Evolutionary conservation across 2,888 invertebrate species (phyloP).

Genomic region (Ormyrus pomaceus): DNA sequence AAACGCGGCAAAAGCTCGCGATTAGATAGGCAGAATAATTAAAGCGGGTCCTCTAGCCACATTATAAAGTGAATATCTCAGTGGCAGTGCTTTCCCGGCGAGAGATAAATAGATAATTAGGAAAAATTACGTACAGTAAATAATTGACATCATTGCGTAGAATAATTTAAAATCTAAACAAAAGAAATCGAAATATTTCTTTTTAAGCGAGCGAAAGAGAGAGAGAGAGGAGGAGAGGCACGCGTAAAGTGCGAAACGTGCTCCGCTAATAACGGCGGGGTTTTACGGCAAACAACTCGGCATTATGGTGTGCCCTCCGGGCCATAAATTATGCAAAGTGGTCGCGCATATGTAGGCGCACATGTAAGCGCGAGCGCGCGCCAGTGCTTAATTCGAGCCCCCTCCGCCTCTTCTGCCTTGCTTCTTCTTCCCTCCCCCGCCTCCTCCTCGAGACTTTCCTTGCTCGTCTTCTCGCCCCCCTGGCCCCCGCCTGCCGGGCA

Average conservation of each 20-base stretch:
- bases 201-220: neutral
- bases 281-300: constrained; percentile 34
- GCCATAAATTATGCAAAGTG: constrained; percentile 59
- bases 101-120: too few species aligned
- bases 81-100: too few species aligned
- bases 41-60: too few species aligned
- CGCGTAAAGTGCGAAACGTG: constrained; percentile 24
- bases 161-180: too few species aligned
- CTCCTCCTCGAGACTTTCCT: neutral
- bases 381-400: constrained; percentile 61
- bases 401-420: constrained; percentile 32
- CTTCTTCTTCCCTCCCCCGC: neutral
- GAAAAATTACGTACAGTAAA: too few species aligned
- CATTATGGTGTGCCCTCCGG: constrained; percentile 18
- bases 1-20: too few species aligned
- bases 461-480: constrained; percentile 19
- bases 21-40: too few species aligned
- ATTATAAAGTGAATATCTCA: too few species aligned
- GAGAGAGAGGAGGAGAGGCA: neutral
- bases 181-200: too few species aligned
- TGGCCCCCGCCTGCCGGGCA: constrained; percentile 28
- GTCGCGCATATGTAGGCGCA: constrained; percentile 41
- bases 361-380: constrained; percentile 11
- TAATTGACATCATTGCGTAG: too few species aligned
- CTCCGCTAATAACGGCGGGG: constrained; percentile 9